phyloP scores from a whole-genome alignment of 2,113 vertebrate species.

The Rhinogobius similis region DNA sequence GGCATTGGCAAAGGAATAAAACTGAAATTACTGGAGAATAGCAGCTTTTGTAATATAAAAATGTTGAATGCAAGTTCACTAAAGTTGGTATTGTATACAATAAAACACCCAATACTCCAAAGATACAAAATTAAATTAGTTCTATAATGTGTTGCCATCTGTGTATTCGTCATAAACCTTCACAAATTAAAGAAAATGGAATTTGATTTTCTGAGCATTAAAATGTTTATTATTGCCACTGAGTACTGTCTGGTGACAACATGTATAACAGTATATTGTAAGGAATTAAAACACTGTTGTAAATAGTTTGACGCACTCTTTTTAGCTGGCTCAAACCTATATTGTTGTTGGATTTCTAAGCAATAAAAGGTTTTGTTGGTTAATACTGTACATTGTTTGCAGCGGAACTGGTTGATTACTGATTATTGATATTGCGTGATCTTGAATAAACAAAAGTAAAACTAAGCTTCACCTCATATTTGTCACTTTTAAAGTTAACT shows the following conservation, averaged over 20 bases:
- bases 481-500: too few species aligned
- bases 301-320: too few species aligned
- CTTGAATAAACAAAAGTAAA: too few species aligned
- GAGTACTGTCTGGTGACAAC: not conserved
- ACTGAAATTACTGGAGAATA: not conserved
- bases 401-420: too few species aligned
- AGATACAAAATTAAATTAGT: not conserved
- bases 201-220: not conserved
- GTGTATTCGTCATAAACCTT: not conserved
- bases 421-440: too few species aligned
- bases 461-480: too few species aligned
- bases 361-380: too few species aligned
- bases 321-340: too few species aligned
- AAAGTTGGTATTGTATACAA: not conserved
- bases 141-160: not conserved
- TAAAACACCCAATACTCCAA: not conserved
- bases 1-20: not conserved
- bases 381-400: too few species aligned
- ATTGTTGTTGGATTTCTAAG: too few species aligned
- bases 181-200: not conserved
- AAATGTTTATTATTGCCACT: not conserved
- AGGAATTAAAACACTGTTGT: not conserved
- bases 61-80: not conserved
- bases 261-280: not conserved
- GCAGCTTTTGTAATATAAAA: constrained; percentile 5